These are phyloP conservation scores for Heterohyrax brucei DNA, from an alignment of 2,797 vertebrate genomes.

Conservation along the genomic window DNA sequence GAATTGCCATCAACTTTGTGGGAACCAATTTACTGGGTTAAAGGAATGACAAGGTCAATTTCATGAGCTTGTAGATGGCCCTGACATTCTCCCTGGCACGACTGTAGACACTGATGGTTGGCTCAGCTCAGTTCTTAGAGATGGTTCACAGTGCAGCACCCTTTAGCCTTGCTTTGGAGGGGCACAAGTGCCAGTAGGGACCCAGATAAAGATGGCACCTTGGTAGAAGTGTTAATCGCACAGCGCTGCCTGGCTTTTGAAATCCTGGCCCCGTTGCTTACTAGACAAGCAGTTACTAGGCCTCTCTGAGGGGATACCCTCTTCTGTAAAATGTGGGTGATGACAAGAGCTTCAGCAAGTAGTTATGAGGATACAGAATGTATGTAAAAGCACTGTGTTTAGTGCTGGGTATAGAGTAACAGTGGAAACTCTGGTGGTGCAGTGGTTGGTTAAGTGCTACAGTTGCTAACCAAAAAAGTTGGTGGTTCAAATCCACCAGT, in stretches of 20 bases:
- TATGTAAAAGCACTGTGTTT: neutral
- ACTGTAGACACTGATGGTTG: neutral
- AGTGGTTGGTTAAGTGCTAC: no score
- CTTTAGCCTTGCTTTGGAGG: rapidly evolving
- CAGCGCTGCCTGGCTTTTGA: neutral
- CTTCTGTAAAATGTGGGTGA: neutral
- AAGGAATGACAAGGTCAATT: neutral
- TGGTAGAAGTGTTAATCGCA: neutral
- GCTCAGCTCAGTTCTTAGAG: neutral
- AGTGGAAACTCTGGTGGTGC: no score
- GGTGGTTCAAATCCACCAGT: no score
- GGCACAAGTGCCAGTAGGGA: neutral
- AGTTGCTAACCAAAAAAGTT: no score
- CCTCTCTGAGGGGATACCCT: neutral
- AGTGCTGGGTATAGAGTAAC: neutral
- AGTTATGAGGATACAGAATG: neutral
- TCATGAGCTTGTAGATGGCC: neutral
- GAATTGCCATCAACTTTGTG: neutral
- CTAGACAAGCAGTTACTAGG: neutral
- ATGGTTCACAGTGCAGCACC: rapidly evolving
- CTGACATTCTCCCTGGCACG: neutral
- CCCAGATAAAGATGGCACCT: neutral
- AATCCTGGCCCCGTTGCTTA: neutral
- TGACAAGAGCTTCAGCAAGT: rapidly evolving
- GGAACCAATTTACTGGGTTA: neutral